Percentiles rank a stretch among this genome's conserved stretches.
Conservation (phyloP, 2,113 vertebrate species). For the Oreochromis aureus region DNA sequence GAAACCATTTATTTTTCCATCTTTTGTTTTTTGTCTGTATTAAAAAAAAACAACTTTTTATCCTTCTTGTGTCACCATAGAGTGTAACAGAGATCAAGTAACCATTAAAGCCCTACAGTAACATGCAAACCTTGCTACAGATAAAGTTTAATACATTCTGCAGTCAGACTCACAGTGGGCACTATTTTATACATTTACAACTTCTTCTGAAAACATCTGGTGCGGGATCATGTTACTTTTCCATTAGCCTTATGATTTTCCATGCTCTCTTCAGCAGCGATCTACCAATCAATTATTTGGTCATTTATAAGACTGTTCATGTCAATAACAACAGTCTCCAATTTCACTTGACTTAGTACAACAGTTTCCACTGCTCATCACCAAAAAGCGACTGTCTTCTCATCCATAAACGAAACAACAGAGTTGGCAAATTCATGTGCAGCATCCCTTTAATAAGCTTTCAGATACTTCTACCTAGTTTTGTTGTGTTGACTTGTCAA, state of each 20-base stretch:
- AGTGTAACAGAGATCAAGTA: neutral
- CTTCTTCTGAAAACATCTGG: slow-evolving; percentile 28
- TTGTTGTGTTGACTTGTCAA: neutral
- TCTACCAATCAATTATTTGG: slow-evolving; percentile 3
- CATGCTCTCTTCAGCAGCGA: neutral
- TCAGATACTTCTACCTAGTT: neutral
- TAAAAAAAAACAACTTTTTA: neutral
- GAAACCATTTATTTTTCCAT: neutral
- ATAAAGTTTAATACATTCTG: neutral
- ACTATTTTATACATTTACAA: slow-evolving; percentile 21
- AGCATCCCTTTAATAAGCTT: neutral
- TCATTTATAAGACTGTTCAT: slow-evolving; percentile 3
- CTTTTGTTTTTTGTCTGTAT: neutral
- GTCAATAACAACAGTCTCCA: neutral
- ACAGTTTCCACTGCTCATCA: neutral
- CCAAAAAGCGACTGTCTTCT: neutral
- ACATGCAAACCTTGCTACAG: neutral
- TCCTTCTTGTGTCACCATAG: neutral
- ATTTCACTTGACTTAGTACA: neutral
- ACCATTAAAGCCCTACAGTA: neutral
- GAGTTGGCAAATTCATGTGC: neutral
- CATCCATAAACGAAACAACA: neutral
- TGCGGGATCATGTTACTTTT: slow-evolving; percentile 9
- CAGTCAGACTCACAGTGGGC: neutral
- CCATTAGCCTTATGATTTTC: slow-evolving; percentile 9